Conservation (phyloP, 2,888 invertebrate species). For the Dastarcus helophoroides region DNA sequence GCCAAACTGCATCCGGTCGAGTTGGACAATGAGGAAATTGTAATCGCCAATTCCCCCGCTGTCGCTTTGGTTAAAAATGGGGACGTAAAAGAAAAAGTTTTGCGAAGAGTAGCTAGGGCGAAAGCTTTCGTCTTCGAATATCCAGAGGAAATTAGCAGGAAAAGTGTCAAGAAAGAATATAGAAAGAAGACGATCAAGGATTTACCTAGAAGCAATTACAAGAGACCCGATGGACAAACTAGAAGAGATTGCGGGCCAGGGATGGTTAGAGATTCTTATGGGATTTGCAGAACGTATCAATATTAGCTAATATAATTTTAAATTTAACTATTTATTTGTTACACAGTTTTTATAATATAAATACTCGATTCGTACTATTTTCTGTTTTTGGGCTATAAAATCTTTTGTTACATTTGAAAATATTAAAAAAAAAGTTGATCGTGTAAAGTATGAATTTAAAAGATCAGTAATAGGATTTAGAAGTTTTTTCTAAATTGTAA, state of each 20-base stretch:
- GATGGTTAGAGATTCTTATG: constrained; percentile 53
- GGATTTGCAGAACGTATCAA: constrained; percentile 39
- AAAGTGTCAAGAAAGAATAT: constrained; percentile 20
- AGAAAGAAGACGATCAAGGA: constrained; percentile 18
- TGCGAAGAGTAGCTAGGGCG: constrained; percentile 20
- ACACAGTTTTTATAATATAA: no score
- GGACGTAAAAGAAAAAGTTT: constrained; percentile 3
- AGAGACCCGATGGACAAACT: constrained; percentile 3
- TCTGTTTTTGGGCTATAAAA: no score
- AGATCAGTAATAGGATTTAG: no score
- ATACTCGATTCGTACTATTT: no score
- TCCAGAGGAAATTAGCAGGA: constrained; percentile 20
- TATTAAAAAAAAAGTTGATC: no score
- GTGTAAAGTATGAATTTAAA: no score
- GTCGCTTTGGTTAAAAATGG: constrained; percentile 20
- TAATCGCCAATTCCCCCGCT: constrained; percentile 25
- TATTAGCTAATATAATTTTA: constrained; percentile 5
- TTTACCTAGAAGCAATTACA: constrained; percentile 1
- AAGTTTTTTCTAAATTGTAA: no score
- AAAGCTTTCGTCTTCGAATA: constrained; percentile 25
- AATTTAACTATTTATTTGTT: no score
- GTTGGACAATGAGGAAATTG: constrained; percentile 16
- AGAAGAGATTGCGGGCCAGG: constrained; percentile 53
- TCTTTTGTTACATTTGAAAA: no score
- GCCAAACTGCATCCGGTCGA: constrained; percentile 24